Percentiles rank a stretch among this genome's conserved stretches.
These are phyloP conservation scores for Ricordea florida DNA, from an alignment of 92 coral and sea anemone species.

Conservation along the genomic window DNA sequence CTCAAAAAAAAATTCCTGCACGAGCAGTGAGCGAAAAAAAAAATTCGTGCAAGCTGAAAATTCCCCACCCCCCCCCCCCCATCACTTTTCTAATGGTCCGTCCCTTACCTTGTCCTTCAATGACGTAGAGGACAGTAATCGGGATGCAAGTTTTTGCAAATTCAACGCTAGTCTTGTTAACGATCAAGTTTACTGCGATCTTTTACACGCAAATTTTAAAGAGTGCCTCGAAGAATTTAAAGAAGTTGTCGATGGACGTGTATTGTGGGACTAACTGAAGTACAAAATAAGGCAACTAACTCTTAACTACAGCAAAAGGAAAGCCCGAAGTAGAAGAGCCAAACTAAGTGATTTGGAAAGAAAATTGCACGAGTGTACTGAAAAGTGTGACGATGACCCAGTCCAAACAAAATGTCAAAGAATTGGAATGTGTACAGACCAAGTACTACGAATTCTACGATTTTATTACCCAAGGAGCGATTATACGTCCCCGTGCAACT, in stretches of 20 bases:
- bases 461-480: constrained; percentile 28
- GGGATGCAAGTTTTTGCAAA: too few relatives aligned
- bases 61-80: too few relatives aligned
- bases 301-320: constrained; percentile 27
- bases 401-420: constrained; percentile 15
- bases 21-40: too few relatives aligned
- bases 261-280: constrained; percentile 33
- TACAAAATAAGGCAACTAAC: too few relatives aligned
- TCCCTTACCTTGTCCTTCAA: too few relatives aligned
- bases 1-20: too few relatives aligned
- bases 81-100: too few relatives aligned
- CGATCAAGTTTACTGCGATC: constrained; percentile 9
- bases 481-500: constrained; percentile 33
- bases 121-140: too few relatives aligned
- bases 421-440: too few relatives aligned
- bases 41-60: too few relatives aligned
- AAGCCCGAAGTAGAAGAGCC: constrained; percentile 27
- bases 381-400: constrained; percentile 19
- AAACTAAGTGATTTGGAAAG: constrained; percentile 20
- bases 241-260: not conserved
- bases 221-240: constrained; percentile 18
- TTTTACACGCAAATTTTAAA: constrained; percentile 8
- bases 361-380: constrained; percentile 5
- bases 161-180: constrained; percentile 10
- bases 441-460: too few relatives aligned